These are phyloP conservation scores for Eurytoma californica DNA, from an alignment of 2,888 invertebrate genomes.

Conservation along the genomic window DNA sequence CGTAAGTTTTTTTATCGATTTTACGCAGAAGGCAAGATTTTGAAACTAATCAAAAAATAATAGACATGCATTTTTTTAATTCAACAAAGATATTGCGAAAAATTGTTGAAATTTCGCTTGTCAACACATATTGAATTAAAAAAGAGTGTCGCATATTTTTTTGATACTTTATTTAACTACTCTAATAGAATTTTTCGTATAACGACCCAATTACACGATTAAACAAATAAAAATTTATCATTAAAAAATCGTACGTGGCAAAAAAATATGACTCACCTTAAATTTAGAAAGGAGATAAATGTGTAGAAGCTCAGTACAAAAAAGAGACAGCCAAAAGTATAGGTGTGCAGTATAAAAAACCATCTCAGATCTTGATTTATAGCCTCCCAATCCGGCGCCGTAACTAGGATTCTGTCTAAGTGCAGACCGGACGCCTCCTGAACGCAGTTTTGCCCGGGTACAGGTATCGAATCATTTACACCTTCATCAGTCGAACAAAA, in stretches of 20 bases:
- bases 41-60: no score
- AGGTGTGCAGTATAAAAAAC: conserved; percentile 78
- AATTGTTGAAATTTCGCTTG: no score
- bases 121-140: not conserved
- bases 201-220: not conserved
- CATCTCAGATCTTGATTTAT: conserved; percentile 76
- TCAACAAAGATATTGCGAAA: no score
- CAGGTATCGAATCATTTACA: conserved; percentile 63
- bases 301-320: conserved; percentile 77
- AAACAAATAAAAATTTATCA: conserved; percentile 5
- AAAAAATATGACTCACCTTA: conserved; percentile 72
- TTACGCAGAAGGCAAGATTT: no score
- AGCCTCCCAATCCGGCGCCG: conserved; percentile 67
- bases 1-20: no score
- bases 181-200: no score
- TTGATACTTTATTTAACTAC: no score
- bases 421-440: conserved; percentile 63
- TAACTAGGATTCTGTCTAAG: conserved; percentile 66
- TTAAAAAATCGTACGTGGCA: not conserved
- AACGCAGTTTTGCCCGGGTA: conserved; percentile 65
- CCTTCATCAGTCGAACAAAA: conserved; percentile 57
- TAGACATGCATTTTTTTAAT: no score
- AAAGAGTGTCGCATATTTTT: not conserved
- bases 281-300: conserved; percentile 77
- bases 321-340: conserved; percentile 78